Percentiles rank a stretch among this genome's conserved stretches.
These are phyloP conservation scores for Andricus quercusramuli DNA, from an alignment of 2,888 invertebrate genomes.

Conservation along the genomic window DNA sequence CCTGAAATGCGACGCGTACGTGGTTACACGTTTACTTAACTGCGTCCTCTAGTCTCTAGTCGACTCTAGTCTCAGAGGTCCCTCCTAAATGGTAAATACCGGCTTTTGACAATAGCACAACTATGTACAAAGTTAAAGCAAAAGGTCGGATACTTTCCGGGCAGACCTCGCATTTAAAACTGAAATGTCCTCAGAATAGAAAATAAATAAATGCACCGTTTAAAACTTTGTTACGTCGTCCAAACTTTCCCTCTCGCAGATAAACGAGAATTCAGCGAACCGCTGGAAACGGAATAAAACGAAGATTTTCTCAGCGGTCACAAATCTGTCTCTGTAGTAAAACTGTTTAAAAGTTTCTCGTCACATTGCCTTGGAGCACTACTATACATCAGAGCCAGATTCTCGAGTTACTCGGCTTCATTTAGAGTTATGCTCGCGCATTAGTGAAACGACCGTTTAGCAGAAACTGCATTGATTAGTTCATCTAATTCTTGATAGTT, in stretches of 20 bases:
- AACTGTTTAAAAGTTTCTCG: slow-evolving; percentile 40
- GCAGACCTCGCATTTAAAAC: not conserved
- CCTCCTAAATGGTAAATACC: no score
- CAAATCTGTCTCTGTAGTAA: slow-evolving; percentile 31
- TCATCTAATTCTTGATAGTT: slow-evolving; percentile 2
- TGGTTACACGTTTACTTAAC: no score
- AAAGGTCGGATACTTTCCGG: no score
- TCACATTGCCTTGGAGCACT: slow-evolving; percentile 22
- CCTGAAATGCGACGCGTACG: no score
- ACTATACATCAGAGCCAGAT: not conserved
- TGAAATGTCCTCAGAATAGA: not conserved
- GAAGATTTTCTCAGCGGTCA: slow-evolving; percentile 29
- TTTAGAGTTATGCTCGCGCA: slow-evolving; percentile 15
- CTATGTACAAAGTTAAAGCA: no score
- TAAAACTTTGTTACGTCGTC: slow-evolving; percentile 21
- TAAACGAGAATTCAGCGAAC: slow-evolving; percentile 30
- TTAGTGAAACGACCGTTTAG: slow-evolving; percentile 22
- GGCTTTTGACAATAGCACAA: no score
- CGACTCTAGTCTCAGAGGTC: no score
- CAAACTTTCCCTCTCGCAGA: slow-evolving; percentile 21
- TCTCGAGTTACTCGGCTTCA: slow-evolving; percentile 25
- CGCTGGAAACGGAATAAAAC: slow-evolving; percentile 30
- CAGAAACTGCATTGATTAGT: slow-evolving; percentile 12
- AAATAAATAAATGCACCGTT: slow-evolving; percentile 13
- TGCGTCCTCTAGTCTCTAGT: no score